Percentiles rank a stretch among this genome's conserved stretches.
Conservation (phyloP, 2,888 invertebrate genomes). For the Tachina lurida region DNA sequence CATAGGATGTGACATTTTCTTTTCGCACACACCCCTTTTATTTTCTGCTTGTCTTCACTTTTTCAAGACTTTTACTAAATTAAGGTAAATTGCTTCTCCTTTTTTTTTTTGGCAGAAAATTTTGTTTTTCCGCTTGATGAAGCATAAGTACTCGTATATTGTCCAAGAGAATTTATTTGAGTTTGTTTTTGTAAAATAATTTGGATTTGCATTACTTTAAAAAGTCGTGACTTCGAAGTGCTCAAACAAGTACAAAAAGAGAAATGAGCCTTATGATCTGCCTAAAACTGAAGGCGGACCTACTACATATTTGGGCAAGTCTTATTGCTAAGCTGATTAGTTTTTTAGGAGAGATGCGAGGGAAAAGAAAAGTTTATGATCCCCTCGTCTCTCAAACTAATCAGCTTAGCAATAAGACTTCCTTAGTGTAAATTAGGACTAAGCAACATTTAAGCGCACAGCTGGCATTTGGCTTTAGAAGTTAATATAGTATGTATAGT, state of each 20-base stretch:
- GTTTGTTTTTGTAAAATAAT: not conserved
- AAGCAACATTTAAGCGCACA: too few species aligned
- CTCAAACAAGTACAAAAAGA: not conserved
- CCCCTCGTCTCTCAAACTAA: too few species aligned
- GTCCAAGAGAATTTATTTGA: constrained; percentile 14
- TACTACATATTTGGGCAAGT: too few species aligned
- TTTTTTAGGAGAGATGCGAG: too few species aligned
- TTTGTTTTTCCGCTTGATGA: constrained; percentile 51
- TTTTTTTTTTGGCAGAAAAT: not conserved
- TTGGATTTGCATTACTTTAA: not conserved
- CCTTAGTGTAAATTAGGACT: too few species aligned
- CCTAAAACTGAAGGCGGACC: too few species aligned
- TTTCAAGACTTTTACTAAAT: constrained; percentile 45
- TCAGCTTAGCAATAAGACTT: too few species aligned
- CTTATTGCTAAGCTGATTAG: too few species aligned
- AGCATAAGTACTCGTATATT: constrained; percentile 39
- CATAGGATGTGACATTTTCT: constrained; percentile 51
- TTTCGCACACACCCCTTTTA: constrained; percentile 5
- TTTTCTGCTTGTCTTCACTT: constrained; percentile 29
- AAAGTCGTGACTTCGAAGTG: not conserved
- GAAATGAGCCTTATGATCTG: not conserved
- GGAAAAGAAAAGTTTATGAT: too few species aligned
- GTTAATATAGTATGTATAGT: too few species aligned
- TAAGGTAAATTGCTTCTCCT: constrained; percentile 62
- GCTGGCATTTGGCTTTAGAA: too few species aligned